phyloP scores from a whole-genome alignment of 2,113 vertebrate species.

The Malurus melanocephalus region DNA sequence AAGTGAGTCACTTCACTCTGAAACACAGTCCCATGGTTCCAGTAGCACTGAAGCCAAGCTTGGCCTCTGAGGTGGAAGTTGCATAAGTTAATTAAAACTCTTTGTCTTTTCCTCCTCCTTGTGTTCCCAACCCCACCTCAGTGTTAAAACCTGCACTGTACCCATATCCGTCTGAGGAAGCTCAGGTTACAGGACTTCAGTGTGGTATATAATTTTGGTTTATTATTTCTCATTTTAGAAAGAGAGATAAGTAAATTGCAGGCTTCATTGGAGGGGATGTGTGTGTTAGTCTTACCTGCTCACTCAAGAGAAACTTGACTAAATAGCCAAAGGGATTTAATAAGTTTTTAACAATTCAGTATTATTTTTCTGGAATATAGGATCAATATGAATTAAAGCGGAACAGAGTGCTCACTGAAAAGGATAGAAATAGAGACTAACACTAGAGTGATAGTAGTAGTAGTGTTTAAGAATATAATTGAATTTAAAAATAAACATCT shows the following conservation, averaged over 20 bases:
- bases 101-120: not conserved
- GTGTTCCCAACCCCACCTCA: not conserved
- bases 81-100: conserved; percentile 42
- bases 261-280: not conserved
- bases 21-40: conserved; percentile 26
- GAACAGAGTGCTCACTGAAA: not conserved
- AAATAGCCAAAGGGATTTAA: not conserved
- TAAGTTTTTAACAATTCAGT: not conserved
- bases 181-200: not conserved
- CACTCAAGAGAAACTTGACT: not conserved
- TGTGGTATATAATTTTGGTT: not conserved
- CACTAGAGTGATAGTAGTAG: not conserved
- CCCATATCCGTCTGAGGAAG: not conserved
- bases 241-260: not conserved
- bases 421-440: not conserved
- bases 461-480: not conserved
- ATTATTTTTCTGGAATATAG: not conserved
- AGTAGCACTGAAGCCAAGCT: conserved; percentile 2
- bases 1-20: conserved; percentile 54
- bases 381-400: not conserved
- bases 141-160: not conserved
- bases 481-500: not conserved
- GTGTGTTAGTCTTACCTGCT: not conserved
- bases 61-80: conserved; percentile 38
- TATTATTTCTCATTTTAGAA: not conserved